Conservation (phyloP, 2,113 vertebrate species). For the Anolis sagrei region DNA sequence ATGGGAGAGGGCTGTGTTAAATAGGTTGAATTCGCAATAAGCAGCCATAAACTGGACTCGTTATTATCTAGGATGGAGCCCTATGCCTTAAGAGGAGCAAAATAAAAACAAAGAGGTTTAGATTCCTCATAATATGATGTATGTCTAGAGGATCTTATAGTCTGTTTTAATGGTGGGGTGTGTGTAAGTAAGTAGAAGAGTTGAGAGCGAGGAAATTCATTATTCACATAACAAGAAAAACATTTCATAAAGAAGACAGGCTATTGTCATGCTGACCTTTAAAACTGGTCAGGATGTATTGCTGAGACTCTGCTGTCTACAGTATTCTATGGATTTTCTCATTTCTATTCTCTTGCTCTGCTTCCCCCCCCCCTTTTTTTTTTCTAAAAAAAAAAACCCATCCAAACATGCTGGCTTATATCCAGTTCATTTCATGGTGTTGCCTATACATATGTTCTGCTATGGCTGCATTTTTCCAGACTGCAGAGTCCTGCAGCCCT, state of each 20-base stretch:
- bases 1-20: too few relatives aligned
- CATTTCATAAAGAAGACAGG: conserved; percentile 55
- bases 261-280: conserved; percentile 68
- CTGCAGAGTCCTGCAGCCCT: conserved; percentile 64
- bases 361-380: too few relatives aligned
- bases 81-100: neutral
- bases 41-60: neutral
- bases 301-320: conserved; percentile 47
- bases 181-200: neutral
- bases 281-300: conserved; percentile 55
- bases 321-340: conserved; percentile 54
- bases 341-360: conserved; percentile 54
- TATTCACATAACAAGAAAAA: conserved; percentile 39
- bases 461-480: conserved; percentile 69
- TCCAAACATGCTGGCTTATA: conserved; percentile 46
- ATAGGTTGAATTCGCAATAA: neutral
- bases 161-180: conserved; percentile 25
- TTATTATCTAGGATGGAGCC: neutral
- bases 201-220: conserved; percentile 43
- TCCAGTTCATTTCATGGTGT: conserved; percentile 71
- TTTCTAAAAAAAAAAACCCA: neutral
- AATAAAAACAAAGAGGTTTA: neutral
- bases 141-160: neutral
- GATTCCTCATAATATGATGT: neutral
- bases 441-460: conserved; percentile 68